Percentiles rank a stretch among this genome's conserved stretches.
Evolutionary conservation across 2,888 invertebrate species (phyloP).

Genomic region (Piscicola geometra): DNA sequence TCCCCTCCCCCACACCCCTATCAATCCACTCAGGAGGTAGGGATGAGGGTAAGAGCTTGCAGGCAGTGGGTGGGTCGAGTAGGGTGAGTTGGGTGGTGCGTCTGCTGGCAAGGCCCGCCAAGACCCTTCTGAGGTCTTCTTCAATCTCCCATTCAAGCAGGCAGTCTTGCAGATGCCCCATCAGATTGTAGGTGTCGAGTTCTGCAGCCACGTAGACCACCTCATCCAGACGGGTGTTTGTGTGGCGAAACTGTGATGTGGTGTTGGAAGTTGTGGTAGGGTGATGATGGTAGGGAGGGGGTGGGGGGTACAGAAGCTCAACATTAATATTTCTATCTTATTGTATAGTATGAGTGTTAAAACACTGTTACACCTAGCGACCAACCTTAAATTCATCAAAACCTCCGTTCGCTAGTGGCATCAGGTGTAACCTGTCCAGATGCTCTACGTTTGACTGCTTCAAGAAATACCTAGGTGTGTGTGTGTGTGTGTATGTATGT

Average conservation of each 20-base stretch:
- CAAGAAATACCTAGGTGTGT: slow-evolving; percentile 36
- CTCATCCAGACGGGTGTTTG: slow-evolving; percentile 38
- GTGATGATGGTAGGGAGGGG: too few species aligned
- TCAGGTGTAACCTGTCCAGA: slow-evolving; percentile 44
- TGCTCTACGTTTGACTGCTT: slow-evolving; percentile 39
- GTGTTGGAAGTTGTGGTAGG: too few species aligned
- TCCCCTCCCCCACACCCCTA: neutral
- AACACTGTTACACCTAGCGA: neutral
- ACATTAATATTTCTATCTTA: too few species aligned
- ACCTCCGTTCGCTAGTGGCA: slow-evolving; percentile 45
- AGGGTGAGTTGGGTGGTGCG: slow-evolving; percentile 43
- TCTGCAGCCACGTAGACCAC: slow-evolving; percentile 38
- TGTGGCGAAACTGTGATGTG: slow-evolving; percentile 32
- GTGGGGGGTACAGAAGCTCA: too few species aligned
- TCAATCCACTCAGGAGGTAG: slow-evolving; percentile 42
- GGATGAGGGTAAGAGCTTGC: slow-evolving; percentile 39
- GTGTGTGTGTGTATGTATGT: neutral
- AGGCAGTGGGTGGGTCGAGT: slow-evolving; percentile 35
- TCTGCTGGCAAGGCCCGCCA: slow-evolving; percentile 29
- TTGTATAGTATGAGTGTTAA: neutral
- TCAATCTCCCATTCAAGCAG: slow-evolving; percentile 42
- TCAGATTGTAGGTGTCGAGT: slow-evolving; percentile 30
- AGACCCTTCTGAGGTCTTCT: slow-evolving; percentile 38
- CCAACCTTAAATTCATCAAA: slow-evolving; percentile 39
- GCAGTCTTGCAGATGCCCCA: slow-evolving; percentile 41